Evolutionary conservation across 2,113 vertebrate species (phyloP).

Genomic region (Varanus komodoensis): DNA sequence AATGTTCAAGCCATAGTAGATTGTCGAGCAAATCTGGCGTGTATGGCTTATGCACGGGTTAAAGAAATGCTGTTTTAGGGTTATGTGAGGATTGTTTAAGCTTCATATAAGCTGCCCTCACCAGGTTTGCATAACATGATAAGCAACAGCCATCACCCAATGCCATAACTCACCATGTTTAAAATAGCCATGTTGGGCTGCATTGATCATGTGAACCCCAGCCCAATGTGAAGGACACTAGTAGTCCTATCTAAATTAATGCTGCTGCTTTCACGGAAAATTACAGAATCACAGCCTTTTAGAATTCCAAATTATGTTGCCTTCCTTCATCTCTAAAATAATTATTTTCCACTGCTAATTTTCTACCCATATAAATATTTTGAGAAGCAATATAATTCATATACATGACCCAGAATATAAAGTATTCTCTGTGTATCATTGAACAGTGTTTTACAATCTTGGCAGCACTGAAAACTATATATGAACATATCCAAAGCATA

Average conservation of each 20-base stretch:
- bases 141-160: no score
- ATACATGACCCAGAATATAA: not conserved
- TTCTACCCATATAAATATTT: not conserved
- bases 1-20: no score
- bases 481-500: not conserved
- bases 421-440: not conserved
- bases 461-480: not conserved
- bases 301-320: not conserved
- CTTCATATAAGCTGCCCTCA: no score
- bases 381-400: not conserved
- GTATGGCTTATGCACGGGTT: no score
- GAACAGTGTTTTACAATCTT: not conserved
- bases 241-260: not conserved
- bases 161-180: no score
- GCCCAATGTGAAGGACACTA: no score
- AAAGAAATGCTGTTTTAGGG: no score
- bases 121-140: no score
- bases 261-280: not conserved
- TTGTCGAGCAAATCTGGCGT: no score
- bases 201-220: no score
- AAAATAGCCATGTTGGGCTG: no score
- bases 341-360: not conserved
- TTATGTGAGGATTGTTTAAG: no score
- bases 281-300: not conserved
- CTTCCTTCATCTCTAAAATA: not conserved